Base-by-base conservation (phyloP, 2,888 invertebrate species). In the Coremacera marginata region DNA sequence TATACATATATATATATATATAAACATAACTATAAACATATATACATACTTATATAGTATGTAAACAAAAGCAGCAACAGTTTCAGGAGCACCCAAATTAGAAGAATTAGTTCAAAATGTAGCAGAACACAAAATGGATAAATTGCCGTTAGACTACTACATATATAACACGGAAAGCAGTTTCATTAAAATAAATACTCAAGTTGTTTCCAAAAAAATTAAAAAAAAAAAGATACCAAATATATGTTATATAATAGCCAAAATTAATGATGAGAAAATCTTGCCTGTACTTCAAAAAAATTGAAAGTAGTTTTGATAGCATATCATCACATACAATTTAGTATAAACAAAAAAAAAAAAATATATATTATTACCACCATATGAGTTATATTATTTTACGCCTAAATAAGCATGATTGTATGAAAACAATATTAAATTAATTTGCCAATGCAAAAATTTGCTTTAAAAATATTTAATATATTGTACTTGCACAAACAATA, bases 291-390 rank as follows among this genome's bases (percentile, higher is more conserved):
- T 31, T 25, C 25, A 31, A 27, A 7, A 65, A 67, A 16, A 25
- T 9, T 25, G 19, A 68, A 11, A 68, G 68, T 68, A 68, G 68
- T 68, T 67, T 68, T 49, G 68, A 68, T 51, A 27, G 68, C 68
- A 68, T 68, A 68, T 68, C 68, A 68, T 51, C 51, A 51, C 49
- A 51, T 19, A 14, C 11, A 31, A 31, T 70, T 31, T 7, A 70
- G 3, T 25, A 25, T 25, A 70, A 14, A 70, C 16, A 44, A 22
- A 60, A 22, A 52, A 52, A 11, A 52, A n/a, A n/a, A n/a, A n/a
- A n/a, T n/a, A n/a, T n/a, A n/a, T n/a, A 55, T 22, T 44, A 44
- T 44, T 11, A 44, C 44, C 44, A 11, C 7, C 44, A 1, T 44
- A 11, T 44, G 14, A 44, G 44, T 44, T 44, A 2, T 14, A 44